These are phyloP conservation scores for Holothuria scabra DNA, from an alignment of 53 echinoderm and acorn worm species.

Conservation along the genomic window DNA sequence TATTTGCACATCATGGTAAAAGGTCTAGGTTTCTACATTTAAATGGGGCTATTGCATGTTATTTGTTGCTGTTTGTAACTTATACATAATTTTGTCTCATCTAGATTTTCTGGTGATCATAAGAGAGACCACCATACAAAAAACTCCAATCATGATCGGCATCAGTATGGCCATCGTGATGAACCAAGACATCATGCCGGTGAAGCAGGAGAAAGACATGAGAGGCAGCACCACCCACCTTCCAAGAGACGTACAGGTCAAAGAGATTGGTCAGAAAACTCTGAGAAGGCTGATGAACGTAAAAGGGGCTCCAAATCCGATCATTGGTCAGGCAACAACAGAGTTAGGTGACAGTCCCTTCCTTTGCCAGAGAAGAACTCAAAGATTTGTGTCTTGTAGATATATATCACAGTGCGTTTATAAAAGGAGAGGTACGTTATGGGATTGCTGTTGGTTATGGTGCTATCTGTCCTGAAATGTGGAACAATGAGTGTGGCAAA, in stretches of 20 bases:
- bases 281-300: constrained; percentile 21
- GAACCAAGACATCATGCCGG: constrained; percentile 28
- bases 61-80: too few relatives aligned
- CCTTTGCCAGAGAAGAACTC: neutral
- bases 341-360: constrained; percentile 39
- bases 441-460: too few relatives aligned
- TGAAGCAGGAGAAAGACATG: constrained; percentile 26
- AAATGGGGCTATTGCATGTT: too few relatives aligned
- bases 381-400: neutral
- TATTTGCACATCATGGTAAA: too few relatives aligned
- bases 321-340: constrained; percentile 33
- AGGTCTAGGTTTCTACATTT: too few relatives aligned
- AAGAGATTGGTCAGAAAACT: constrained; percentile 34
- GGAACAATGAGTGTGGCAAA: too few relatives aligned
- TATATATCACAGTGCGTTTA: neutral
- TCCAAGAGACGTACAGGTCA: constrained; percentile 35
- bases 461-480: too few relatives aligned
- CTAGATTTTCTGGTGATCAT: constrained; percentile 73
- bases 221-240: constrained; percentile 26
- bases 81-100: neutral
- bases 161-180: constrained; percentile 56
- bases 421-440: too few relatives aligned
- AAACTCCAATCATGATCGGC: constrained; percentile 62
- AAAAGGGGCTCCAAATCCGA: constrained; percentile 31
- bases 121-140: constrained; percentile 64